Percentiles rank a stretch among this genome's conserved stretches.
These are phyloP conservation scores for Oryzias javanicus DNA, from an alignment of 2,113 vertebrate genomes.

Conservation along the genomic window DNA sequence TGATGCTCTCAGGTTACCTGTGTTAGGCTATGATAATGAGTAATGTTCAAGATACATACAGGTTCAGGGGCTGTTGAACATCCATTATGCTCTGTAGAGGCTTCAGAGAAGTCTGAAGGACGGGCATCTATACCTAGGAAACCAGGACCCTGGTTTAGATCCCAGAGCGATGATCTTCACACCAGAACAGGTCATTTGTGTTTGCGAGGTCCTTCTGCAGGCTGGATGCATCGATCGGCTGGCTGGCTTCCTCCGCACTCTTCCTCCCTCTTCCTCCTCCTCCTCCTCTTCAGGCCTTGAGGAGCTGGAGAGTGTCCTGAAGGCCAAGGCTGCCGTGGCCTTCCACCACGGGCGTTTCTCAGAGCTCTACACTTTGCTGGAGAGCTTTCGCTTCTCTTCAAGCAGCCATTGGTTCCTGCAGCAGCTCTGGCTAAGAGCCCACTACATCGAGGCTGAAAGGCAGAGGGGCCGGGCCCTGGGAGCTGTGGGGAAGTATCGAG, in stretches of 20 bases:
- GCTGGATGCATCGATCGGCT: constrained; percentile 57
- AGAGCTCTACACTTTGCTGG: constrained; percentile 69
- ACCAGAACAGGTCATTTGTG: constrained; percentile 71
- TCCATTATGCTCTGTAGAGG: constrained; percentile 9
- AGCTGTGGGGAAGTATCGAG: constrained; percentile 75
- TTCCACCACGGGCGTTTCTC: constrained; percentile 73
- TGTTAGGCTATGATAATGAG: constrained; percentile 46
- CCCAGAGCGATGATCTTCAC: constrained; percentile 66
- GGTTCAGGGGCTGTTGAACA: constrained; percentile 13
- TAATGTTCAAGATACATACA: constrained; percentile 17
- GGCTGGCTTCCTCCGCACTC: constrained; percentile 61
- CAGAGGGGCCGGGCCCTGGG: constrained; percentile 73
- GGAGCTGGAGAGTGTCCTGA: constrained; percentile 70
- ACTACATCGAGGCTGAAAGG: constrained; percentile 70
- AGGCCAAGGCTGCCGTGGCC: constrained; percentile 67
- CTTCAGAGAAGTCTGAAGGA: constrained; percentile 8
- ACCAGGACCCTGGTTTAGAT: neutral
- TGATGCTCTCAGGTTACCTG: constrained; percentile 70
- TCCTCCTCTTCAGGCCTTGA: constrained; percentile 6
- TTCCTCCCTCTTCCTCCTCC: constrained; percentile 48
- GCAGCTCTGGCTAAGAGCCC: constrained; percentile 75
- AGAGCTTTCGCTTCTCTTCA: constrained; percentile 68
- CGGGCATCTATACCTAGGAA: neutral
- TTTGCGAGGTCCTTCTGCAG: constrained; percentile 58
- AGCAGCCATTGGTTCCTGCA: constrained; percentile 71